Evolutionary conservation across 37 sponge, comb jelly and placozoan genomes (phyloP).

Genomic region (Diacarnus erythraeanus): DNA sequence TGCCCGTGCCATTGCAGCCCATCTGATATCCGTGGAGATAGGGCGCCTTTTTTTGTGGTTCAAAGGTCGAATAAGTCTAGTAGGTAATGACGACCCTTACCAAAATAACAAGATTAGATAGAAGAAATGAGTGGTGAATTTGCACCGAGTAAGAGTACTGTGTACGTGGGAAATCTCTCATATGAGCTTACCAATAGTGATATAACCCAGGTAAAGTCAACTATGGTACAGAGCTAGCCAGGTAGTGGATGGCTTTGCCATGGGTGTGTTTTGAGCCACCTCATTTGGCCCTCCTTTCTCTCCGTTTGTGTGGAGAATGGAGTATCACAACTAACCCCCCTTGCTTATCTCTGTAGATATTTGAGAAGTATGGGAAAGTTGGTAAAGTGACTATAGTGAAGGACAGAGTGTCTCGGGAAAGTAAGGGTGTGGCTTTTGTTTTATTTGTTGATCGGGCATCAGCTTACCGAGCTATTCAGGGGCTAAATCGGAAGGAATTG

Average conservation of each 20-base stretch:
- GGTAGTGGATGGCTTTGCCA: no score
- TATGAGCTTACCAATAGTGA: conserved; percentile 93
- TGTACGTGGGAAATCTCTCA: conserved; percentile 88
- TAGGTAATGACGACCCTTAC: background rate
- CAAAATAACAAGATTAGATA: no score
- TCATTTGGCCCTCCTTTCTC: no score
- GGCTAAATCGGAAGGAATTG: conserved; percentile 82
- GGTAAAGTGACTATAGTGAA: conserved; percentile 81
- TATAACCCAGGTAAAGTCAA: conserved; percentile 90
- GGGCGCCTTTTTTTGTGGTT: background rate
- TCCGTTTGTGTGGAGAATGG: no score
- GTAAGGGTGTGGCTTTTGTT: conserved; percentile 92
- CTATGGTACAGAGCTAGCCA: no score
- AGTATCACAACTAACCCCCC: background rate
- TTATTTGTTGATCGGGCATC: conserved; percentile 79
- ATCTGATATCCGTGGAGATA: no score
- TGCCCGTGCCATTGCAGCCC: no score
- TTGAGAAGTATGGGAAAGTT: conserved; percentile 87
- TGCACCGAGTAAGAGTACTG: conserved; percentile 93
- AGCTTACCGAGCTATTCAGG: conserved; percentile 72
- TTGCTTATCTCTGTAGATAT: conserved; percentile 62
- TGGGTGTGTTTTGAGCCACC: no score
- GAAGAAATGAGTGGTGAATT: conserved; percentile 89
- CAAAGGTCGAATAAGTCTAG: background rate
- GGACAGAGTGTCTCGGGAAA: conserved; percentile 73